Evolutionary conservation across 2,113 vertebrate species (phyloP).

Genomic region (Colaptes auratus): DNA sequence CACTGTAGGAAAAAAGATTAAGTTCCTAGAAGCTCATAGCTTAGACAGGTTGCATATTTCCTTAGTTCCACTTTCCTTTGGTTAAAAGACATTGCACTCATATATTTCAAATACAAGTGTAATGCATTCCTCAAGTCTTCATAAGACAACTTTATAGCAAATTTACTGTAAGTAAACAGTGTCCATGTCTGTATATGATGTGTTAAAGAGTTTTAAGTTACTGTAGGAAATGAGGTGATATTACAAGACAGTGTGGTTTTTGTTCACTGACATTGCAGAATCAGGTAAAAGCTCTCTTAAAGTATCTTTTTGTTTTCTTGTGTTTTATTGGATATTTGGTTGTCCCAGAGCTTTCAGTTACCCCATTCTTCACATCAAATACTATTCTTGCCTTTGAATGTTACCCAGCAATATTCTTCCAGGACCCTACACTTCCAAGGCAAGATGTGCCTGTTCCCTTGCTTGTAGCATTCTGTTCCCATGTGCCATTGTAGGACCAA

Average conservation of each 20-base stretch:
- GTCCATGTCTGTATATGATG: background rate
- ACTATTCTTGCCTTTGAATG: background rate
- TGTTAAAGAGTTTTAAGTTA: background rate
- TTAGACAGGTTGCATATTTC: background rate
- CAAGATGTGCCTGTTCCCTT: background rate
- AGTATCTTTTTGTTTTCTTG: background rate
- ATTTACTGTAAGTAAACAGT: background rate
- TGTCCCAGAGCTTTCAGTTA: background rate
- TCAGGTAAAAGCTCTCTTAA: background rate
- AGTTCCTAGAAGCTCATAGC: background rate
- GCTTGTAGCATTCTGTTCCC: background rate
- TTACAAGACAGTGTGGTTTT: background rate
- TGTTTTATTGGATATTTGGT: background rate
- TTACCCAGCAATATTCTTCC: background rate
- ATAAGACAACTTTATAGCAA: background rate
- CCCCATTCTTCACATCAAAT: background rate
- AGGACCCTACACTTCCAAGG: background rate
- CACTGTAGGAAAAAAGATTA: background rate
- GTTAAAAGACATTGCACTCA: fast-evolving
- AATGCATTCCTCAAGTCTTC: background rate
- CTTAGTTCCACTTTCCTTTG: background rate
- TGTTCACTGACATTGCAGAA: background rate
- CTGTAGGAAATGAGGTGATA: background rate
- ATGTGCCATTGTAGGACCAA: no score
- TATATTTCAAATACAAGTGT: background rate